These are phyloP conservation scores for Drosophila mimetica DNA, from an alignment of 2,888 invertebrate species.

Conservation along the genomic window DNA sequence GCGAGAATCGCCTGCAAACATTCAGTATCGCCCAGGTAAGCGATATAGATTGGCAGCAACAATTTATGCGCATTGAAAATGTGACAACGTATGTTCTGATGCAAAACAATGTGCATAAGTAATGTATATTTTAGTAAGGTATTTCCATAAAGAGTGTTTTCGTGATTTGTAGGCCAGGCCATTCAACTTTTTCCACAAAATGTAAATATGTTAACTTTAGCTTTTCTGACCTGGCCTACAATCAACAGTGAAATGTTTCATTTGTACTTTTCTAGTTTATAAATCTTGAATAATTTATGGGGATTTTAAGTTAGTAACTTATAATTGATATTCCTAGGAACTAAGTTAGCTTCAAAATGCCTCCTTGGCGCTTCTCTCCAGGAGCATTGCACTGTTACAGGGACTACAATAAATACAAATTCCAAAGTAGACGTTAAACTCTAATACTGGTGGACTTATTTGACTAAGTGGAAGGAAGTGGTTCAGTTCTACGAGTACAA, in stretches of 20 bases:
- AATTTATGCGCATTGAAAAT: conserved; percentile 79
- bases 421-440: conserved; percentile 15
- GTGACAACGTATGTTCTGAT: conserved; percentile 75
- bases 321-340: conserved; percentile 36
- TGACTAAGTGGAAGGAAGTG: conserved; percentile 35
- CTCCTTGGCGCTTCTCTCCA: conserved; percentile 27
- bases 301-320: conserved; percentile 9
- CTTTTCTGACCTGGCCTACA: not conserved
- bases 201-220: not conserved
- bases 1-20: conserved; percentile 75
- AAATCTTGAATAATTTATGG: conserved; percentile 11
- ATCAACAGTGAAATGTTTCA: conserved; percentile 16
- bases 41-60: conserved; percentile 47
- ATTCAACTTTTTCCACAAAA: not conserved
- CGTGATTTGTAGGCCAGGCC: conserved; percentile 1
- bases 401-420: conserved; percentile 32
- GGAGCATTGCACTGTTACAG: conserved; percentile 57
- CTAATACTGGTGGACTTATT: conserved; percentile 55
- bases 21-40: conserved; percentile 70
- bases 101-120: conserved; percentile 59
- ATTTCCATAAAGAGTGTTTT: conserved; percentile 1
- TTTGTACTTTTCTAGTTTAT: conserved; percentile 20
- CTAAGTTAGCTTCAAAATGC: conserved; percentile 42
- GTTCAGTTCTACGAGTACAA: conserved; percentile 27
- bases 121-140: conserved; percentile 18